Evolutionary conservation across 2,888 invertebrate species (phyloP), one percentile per base, ranked within the genome.

Genomic region (Phytoseiulus persimilis): DNA sequence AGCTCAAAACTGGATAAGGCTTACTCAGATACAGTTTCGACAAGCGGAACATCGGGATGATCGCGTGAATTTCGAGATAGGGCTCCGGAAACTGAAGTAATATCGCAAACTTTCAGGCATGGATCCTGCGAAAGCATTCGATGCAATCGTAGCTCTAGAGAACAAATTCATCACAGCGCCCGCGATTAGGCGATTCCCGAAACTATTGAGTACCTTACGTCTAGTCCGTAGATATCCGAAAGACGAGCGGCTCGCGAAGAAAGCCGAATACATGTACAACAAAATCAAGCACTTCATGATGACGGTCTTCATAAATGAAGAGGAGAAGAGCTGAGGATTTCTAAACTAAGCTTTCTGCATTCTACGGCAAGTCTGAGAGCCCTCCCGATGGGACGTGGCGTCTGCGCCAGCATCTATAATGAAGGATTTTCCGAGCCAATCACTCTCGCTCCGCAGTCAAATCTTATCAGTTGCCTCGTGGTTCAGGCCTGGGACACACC

Each of bases 181-280:
- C 32, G 87, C 87, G 11, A n/a, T 87, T 11, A 87, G 28, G 39
- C 32, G 87, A 32, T 87, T 87, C 18, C 87, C 87, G 87, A 87
- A 87, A 14, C 32, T 87, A 5, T 23, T 87, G 33, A 87, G 33
- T 32, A 87, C 87, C n/a, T 45, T 87, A 9, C 87, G 87, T 31
- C 87, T 39, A 33, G 87, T 87, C n/a, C 87, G 87, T 33, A 87
- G 87, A 87, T 87, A 87, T 33, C 87, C 87, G 32, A 87, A 33
- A 39, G 45, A 87, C 32, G 87, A 87, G 33, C 87, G 87, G 31
- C 33, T 87, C 32, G 87, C 87, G 18, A 33, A 32, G 32, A 87
- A 87, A 33, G 87, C 87, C 87, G 87, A 87, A 9, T 87, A 39
- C 87, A 87, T 87, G 87, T 87, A 87, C 87, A 87, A 87, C 33